Conservation (phyloP, 2,113 vertebrate genomes). For the Pungitius pungitius region DNA sequence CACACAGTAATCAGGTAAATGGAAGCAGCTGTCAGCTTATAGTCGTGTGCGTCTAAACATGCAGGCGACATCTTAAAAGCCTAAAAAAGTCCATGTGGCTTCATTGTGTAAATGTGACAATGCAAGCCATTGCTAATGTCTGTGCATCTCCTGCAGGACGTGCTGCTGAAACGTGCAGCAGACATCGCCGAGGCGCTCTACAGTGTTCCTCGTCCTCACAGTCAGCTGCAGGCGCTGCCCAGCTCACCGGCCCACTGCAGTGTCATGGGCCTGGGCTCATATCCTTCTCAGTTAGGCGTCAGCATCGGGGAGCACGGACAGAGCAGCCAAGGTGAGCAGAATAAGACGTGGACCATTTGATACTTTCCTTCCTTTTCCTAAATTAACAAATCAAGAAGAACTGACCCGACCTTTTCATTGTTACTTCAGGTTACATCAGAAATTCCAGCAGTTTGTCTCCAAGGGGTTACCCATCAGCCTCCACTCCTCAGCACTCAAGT, state of each 20-base stretch:
- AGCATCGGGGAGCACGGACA: constrained; percentile 93
- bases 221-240: constrained; percentile 92
- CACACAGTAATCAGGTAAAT: constrained; percentile 95
- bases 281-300: constrained; percentile 92
- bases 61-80: background rate
- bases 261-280: constrained; percentile 98
- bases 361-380: background rate
- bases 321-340: constrained; percentile 89
- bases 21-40: background rate
- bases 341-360: background rate
- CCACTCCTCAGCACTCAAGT: constrained; percentile 94
- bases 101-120: too few species aligned
- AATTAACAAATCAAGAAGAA: background rate
- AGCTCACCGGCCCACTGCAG: constrained; percentile 94
- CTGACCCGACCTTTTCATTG: constrained; percentile 17
- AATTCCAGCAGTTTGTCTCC: constrained; percentile 98
- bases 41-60: background rate
- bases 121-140: constrained; percentile 4
- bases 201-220: constrained; percentile 92
- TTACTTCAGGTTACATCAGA: constrained; percentile 89
- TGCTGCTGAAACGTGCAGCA: constrained; percentile 94
- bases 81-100: too few species aligned
- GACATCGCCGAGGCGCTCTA: constrained; percentile 97
- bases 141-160: constrained; percentile 82
- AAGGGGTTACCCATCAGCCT: constrained; percentile 94